Evolutionary conservation across 2,113 vertebrate species (phyloP), one percentile per base, ranked within the genome.

Genomic region (Sciurus niger): DNA sequence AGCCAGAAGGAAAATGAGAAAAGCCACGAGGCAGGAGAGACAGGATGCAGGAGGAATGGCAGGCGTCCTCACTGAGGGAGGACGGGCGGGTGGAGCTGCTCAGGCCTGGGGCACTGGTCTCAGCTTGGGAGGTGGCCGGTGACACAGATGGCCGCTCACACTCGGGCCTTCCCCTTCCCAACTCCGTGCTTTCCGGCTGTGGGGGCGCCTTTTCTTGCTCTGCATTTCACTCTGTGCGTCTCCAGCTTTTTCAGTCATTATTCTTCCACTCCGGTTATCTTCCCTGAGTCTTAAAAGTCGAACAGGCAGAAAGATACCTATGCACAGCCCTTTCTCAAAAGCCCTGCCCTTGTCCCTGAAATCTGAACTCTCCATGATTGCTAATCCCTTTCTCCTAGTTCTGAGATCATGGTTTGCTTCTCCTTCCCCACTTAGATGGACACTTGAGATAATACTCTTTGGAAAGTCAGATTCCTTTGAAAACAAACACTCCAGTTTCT

Each of bases 401-500:
- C 88, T 43, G 25, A 55, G 87, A 43, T 78, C 17, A 40, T 6
- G 16, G 24, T 83, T 78, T 85, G 68, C 30, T 85, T 34, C 84
- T 72, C 67, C 53, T 68, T n/a, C 37, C 55, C 40, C 48, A 1
- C 32, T 58, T 51, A 51, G 32, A 94, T 83, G 90, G 20, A 90
- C 37, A 73, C 25, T 28, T 0, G 25, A 72, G 28, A 79, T 40
- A 87, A 90, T 48, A 80, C 11, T 82, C 90, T 48, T 76, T 55
- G 73, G 92, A 93, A 95, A 96, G 68, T 94, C 37, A 92, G 76
- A 82, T 46, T 85, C 65, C 72, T 96, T 58, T 63, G 87, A 90
- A 93, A 92, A 95, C 77, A 94, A 84, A 96, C 24, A 46, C 40
- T 87, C 53, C 10, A 24, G 68, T 46, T 82, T 43, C 77, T 91